These are phyloP conservation scores for Macropis europaea DNA, from an alignment of 2,888 invertebrate genomes.

Conservation along the genomic window DNA sequence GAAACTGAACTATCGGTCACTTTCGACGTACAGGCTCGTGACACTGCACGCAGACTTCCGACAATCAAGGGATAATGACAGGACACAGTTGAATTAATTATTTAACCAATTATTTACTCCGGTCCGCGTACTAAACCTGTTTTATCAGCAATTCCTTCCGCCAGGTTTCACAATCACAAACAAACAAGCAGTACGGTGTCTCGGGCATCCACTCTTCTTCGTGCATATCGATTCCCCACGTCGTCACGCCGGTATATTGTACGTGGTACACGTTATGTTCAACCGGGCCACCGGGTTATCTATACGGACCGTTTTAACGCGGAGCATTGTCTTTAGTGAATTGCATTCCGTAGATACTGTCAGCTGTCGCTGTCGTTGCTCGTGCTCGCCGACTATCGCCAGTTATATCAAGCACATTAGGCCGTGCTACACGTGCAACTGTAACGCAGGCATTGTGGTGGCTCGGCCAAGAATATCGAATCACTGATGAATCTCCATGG, in stretches of 20 bases:
- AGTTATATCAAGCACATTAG: constrained; percentile 52
- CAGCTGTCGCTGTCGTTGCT: constrained; percentile 47
- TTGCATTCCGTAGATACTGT: constrained; percentile 61
- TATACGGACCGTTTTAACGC: constrained; percentile 62
- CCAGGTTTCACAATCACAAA: constrained; percentile 31
- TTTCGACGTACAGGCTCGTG: background rate
- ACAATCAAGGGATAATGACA: constrained; percentile 29
- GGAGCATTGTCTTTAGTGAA: constrained; percentile 62
- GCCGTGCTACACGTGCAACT: constrained; percentile 27
- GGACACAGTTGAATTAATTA: constrained; percentile 27
- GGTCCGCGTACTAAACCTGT: constrained; percentile 15
- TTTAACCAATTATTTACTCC: constrained; percentile 42
- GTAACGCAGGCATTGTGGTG: constrained; percentile 6
- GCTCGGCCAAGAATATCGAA: constrained; percentile 19
- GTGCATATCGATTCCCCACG: constrained; percentile 51
- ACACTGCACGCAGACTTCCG: background rate
- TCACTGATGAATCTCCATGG: background rate
- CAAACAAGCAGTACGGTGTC: constrained; percentile 7
- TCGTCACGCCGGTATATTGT: constrained; percentile 23
- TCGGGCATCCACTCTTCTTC: constrained; percentile 30
- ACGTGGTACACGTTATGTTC: constrained; percentile 42
- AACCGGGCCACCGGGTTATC: constrained; percentile 60
- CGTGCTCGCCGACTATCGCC: constrained; percentile 33
- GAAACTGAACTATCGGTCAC: background rate
- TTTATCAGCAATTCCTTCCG: constrained; percentile 31